Conservation (phyloP, 2,888 invertebrate species). For the Parnassius smintheus region DNA sequence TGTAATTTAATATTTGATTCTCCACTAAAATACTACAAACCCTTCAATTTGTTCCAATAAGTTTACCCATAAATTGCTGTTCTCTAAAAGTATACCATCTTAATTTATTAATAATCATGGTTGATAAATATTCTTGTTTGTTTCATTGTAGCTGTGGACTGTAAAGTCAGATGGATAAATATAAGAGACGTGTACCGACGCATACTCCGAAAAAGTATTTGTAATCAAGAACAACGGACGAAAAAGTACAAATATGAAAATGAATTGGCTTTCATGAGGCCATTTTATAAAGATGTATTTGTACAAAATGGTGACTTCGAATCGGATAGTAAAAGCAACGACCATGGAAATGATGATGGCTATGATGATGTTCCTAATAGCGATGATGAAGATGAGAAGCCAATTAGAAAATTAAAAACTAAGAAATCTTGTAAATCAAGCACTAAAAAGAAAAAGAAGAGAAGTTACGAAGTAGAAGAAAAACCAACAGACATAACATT, state of each 20-base stretch:
- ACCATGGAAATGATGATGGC: conserved; percentile 41
- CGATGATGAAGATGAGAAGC: conserved; percentile 44
- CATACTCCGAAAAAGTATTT: conserved; percentile 52
- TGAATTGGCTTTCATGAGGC: conserved; percentile 60
- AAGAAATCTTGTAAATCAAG: conserved; percentile 38
- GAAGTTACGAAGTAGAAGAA: conserved; percentile 37
- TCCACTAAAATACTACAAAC: no score
- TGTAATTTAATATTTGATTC: no score
- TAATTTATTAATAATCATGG: background rate
- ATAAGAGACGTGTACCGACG: conserved; percentile 70
- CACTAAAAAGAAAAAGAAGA: conserved; percentile 39
- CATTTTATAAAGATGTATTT: conserved; percentile 60
- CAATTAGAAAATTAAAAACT: conserved; percentile 36
- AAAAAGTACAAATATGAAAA: conserved; percentile 65
- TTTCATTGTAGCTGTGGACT: conserved; percentile 57
- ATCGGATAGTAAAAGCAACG: conserved; percentile 38
- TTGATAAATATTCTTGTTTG: background rate
- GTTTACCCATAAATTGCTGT: background rate
- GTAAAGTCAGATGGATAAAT: conserved; percentile 72
- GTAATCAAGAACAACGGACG: conserved; percentile 37
- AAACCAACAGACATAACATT: conserved; percentile 27
- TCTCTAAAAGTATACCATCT: background rate
- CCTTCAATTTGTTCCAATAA: no score
- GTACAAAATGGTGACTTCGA: conserved; percentile 39
- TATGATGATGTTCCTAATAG: conserved; percentile 38